phyloP scores from a whole-genome alignment of 2,113 vertebrate genomes.

The Hystrix cristata region DNA sequence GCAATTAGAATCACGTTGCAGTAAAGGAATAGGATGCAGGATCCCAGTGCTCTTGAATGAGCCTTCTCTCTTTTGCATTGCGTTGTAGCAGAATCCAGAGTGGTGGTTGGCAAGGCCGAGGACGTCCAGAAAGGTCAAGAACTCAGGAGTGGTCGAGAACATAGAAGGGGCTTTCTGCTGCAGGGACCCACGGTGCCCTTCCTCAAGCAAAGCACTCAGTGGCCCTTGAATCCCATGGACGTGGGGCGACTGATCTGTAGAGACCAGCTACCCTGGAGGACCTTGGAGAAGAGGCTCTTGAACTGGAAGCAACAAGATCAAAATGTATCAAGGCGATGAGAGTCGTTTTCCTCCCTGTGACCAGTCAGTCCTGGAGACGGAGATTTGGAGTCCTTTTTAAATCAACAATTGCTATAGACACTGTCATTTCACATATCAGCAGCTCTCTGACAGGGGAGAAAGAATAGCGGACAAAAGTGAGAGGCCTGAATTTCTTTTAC shows the following conservation, averaged over 20 bases:
- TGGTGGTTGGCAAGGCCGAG: conserved; percentile 92
- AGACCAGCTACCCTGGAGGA: conserved; percentile 94
- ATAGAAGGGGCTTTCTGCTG: conserved; percentile 92
- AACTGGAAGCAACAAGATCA: conserved; percentile 94
- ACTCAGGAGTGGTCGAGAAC: no score
- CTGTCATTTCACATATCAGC: conserved; percentile 93
- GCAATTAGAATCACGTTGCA: neutral
- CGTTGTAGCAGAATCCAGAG: neutral
- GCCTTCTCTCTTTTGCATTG: neutral
- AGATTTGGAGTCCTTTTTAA: conserved; percentile 94
- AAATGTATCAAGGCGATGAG: conserved; percentile 95
- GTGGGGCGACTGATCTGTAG: conserved; percentile 93
- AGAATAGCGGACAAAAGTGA: conserved; percentile 92
- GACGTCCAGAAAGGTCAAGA: conserved; percentile 95
- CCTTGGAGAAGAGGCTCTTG: conserved; percentile 93
- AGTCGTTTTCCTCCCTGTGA: conserved; percentile 92
- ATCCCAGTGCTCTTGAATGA: neutral
- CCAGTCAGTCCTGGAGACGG: conserved; percentile 93
- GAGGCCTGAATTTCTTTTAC: conserved; percentile 71
- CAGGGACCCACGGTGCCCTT: conserved; percentile 93
- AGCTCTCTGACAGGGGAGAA: conserved; percentile 95
- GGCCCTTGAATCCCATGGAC: conserved; percentile 93
- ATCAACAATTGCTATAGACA: conserved; percentile 92
- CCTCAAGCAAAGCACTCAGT: conserved; percentile 92
- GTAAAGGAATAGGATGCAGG: neutral